Evolutionary conservation across 2,113 vertebrate genomes (phyloP).

Genomic region (Ariopsis seemanni): DNA sequence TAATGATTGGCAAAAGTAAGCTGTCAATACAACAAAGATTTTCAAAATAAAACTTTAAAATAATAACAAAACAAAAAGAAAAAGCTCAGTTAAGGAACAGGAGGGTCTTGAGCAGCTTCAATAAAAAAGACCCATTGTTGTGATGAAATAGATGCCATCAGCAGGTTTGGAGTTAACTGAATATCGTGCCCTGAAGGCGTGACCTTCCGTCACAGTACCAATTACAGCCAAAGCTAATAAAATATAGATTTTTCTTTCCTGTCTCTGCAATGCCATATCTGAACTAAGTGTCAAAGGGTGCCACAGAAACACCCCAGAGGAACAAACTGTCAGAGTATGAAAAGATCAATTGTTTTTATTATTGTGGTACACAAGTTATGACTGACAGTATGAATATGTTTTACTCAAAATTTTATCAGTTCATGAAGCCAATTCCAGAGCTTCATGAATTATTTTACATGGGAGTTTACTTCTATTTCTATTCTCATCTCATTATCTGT

Average conservation of each 20-base stretch:
- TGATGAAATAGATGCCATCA: slow-evolving; percentile 24
- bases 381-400: background rate
- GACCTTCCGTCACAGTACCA: slow-evolving; percentile 69
- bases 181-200: slow-evolving; percentile 60
- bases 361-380: slow-evolving; percentile 6
- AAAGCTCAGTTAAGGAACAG: background rate
- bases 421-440: background rate
- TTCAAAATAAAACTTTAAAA: background rate
- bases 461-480: background rate
- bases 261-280: slow-evolving; percentile 64
- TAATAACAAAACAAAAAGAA: background rate
- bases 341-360: slow-evolving; percentile 50
- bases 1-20: background rate
- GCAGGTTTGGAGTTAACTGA: slow-evolving; percentile 34
- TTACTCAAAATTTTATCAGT: background rate
- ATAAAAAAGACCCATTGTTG: background rate
- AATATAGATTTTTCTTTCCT: slow-evolving; percentile 72
- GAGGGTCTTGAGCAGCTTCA: background rate
- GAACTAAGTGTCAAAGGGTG: slow-evolving; percentile 52
- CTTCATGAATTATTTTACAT: background rate
- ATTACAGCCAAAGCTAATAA: slow-evolving; percentile 73
- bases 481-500: too few relatives aligned
- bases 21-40: background rate
- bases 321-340: slow-evolving; percentile 52
- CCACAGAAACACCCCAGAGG: slow-evolving; percentile 51